Evolutionary conservation across 2,113 vertebrate species (phyloP).

Genomic region (Zapus hudsonius): DNA sequence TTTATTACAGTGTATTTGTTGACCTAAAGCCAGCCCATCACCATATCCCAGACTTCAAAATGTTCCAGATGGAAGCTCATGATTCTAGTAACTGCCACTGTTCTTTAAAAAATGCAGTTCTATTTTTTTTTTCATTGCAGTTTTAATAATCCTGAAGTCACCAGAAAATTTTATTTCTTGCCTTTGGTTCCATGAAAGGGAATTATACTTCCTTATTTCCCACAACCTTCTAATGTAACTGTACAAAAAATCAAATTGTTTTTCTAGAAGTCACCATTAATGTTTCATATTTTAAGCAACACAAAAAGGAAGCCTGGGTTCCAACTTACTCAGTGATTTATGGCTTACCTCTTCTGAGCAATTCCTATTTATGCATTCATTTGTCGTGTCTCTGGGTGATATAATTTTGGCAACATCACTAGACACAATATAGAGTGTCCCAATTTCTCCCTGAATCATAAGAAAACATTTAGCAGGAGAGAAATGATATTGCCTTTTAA

Average conservation of each 20-base stretch:
- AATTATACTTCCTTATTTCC: conserved; percentile 75
- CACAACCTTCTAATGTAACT: conserved; percentile 68
- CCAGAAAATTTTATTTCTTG: conserved; percentile 73
- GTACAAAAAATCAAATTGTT: conserved; percentile 79
- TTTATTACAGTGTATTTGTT: conserved; percentile 74
- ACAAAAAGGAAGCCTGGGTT: conserved; percentile 71
- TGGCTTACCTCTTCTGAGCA: conserved; percentile 83
- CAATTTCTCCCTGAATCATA: conserved; percentile 82
- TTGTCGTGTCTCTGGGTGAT: conserved; percentile 82
- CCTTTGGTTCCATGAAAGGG: conserved; percentile 65
- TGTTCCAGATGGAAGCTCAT: conserved; percentile 78
- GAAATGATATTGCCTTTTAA: conserved; percentile 85
- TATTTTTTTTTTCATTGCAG: conserved; percentile 63
- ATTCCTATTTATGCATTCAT: conserved; percentile 86
- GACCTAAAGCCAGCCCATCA: conserved; percentile 75
- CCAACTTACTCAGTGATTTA: conserved; percentile 84
- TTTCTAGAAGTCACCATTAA: conserved; percentile 81
- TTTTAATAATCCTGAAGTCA: conserved; percentile 64
- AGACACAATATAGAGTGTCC: conserved; percentile 79
- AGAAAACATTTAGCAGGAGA: conserved; percentile 85
- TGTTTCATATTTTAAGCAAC: conserved; percentile 81
- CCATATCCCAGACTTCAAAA: conserved; percentile 73
- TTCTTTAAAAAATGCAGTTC: conserved; percentile 64
- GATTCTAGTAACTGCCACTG: conserved; percentile 74
- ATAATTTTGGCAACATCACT: conserved; percentile 84